phyloP scores from a whole-genome alignment of 2,888 invertebrate genomes.

The Coenonympha arcania region DNA sequence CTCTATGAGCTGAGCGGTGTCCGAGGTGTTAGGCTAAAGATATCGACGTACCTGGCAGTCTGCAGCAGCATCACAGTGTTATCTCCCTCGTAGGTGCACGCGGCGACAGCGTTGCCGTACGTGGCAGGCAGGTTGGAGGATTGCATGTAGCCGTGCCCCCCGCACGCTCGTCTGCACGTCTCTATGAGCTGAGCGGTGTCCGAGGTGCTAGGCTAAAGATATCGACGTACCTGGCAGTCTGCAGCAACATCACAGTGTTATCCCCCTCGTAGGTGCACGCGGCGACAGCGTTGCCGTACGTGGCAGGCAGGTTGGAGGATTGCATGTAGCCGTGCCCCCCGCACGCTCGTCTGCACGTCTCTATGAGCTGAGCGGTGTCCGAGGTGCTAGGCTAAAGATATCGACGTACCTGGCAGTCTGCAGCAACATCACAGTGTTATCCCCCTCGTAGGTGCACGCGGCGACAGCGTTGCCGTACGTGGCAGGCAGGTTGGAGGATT shows the following conservation, averaged over 20 bases:
- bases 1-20: constrained; percentile 82
- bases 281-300: no score
- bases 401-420: constrained; percentile 84
- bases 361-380: no score
- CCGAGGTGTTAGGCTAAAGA: constrained; percentile 73
- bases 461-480: constrained; percentile 88
- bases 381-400: no score
- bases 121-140: constrained; percentile 88
- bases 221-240: no score
- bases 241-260: no score
- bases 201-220: no score
- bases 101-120: constrained; percentile 87
- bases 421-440: constrained; percentile 92
- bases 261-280: no score
- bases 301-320: no score
- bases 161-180: constrained; percentile 88
- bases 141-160: constrained; percentile 95
- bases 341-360: no score
- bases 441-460: constrained; percentile 95
- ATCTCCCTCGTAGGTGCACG: constrained; percentile 97
- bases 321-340: no score
- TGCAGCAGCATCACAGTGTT: constrained; percentile 94
- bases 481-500: constrained; percentile 86
- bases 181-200: constrained; percentile 84
- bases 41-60: constrained; percentile 78